Percentiles rank a stretch among this genome's conserved stretches.
phyloP scores from a whole-genome alignment of 92 coral and sea anemone species.

The Hydrozoanthus gracilis region DNA sequence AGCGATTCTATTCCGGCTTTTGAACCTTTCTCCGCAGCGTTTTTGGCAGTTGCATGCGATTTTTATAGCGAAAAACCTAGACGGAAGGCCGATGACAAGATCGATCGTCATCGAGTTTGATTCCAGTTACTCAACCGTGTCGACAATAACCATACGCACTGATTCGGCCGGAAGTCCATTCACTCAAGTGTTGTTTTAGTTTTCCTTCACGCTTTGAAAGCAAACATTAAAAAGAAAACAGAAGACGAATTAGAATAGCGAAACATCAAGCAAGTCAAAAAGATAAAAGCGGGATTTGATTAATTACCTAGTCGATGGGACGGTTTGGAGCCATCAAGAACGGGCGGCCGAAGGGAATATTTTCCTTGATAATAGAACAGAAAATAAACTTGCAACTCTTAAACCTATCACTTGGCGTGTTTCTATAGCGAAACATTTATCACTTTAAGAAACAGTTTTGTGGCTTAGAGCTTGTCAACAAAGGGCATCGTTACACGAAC shows the following conservation, averaged over 20 bases:
- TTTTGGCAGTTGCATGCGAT: conserved; percentile 33
- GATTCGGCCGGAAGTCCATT: conserved; percentile 82
- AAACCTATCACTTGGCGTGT: conserved; percentile 56
- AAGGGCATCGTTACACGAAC: conserved; percentile 30
- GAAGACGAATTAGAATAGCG: conserved; percentile 60
- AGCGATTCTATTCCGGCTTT: background rate
- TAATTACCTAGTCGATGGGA: conserved; percentile 63
- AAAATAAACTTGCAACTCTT: conserved; percentile 27
- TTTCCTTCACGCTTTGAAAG: conserved; percentile 70
- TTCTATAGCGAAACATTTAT: conserved; percentile 59
- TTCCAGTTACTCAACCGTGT: conserved; percentile 71
- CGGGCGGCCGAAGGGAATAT: background rate
- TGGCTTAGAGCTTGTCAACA: conserved; percentile 44
- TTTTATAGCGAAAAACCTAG: background rate
- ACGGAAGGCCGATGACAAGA: conserved; percentile 15
- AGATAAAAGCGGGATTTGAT: conserved; percentile 69
- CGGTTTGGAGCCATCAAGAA: conserved; percentile 22
- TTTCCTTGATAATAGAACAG: background rate
- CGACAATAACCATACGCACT: conserved; percentile 61
- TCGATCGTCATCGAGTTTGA: conserved; percentile 7
- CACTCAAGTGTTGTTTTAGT: conserved; percentile 76
- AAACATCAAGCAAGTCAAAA: conserved; percentile 66
- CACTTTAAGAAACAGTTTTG: conserved; percentile 47
- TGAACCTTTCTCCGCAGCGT: background rate
- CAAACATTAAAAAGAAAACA: conserved; percentile 78